Percentiles rank a stretch among this genome's conserved stretches.
Evolutionary conservation across 2,113 vertebrate species (phyloP).

Genomic region (Vanacampus margaritifer): DNA sequence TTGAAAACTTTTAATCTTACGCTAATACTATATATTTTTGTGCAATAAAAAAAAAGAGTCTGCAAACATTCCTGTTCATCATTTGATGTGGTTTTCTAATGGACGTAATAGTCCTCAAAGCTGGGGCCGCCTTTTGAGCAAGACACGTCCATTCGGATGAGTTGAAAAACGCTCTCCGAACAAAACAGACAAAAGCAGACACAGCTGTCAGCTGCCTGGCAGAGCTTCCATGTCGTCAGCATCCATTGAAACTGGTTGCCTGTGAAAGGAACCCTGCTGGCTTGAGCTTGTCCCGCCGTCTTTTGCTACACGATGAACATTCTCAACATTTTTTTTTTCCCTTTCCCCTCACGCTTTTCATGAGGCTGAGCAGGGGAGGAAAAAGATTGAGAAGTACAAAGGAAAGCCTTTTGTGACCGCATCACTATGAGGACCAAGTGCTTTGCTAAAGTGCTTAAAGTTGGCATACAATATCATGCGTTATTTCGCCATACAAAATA

Average conservation of each 20-base stretch:
- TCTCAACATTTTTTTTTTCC: neutral
- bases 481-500: neutral
- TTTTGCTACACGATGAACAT: neutral
- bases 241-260: neutral
- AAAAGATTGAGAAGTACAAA: neutral
- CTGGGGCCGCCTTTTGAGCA: neutral
- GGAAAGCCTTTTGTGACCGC: neutral
- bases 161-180: neutral
- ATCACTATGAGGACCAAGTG: constrained; percentile 24
- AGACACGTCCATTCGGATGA: neutral
- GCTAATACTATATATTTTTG: no score
- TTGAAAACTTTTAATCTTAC: no score
- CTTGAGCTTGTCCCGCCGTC: neutral
- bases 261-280: neutral
- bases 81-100: neutral
- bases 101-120: neutral
- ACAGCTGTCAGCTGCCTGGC: neutral
- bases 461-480: no score
- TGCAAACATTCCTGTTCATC: neutral
- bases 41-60: no score
- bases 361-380: neutral
- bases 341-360: neutral
- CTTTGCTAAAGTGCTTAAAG: constrained; percentile 6
- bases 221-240: neutral
- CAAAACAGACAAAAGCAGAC: neutral